phyloP scores from a whole-genome alignment of 2,113 vertebrate genomes.

The human region GRCh38 chr4:53102001-53102500 shows the following conservation, averaged over 20 bases:
- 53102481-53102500: background rate
- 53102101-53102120: background rate
- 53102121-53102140: background rate
- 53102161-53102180: background rate
- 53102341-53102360: background rate
- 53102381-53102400: background rate
- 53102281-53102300: background rate
- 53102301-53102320: background rate
- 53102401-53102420: background rate
- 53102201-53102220: background rate
- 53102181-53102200: background rate
- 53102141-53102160: background rate
- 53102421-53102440: background rate
- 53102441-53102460: background rate
- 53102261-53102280: background rate
- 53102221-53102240: background rate
- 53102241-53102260: background rate
- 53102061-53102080: background rate
- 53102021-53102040: background rate
- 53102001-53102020: background rate
- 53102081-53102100: background rate
- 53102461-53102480: background rate
- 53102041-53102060: background rate
- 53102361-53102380: constrained; percentile 3
- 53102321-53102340: background rate